Evolutionary conservation across 2,797 vertebrate genomes (phyloP).

Genomic region (Myotis myotis): DNA sequence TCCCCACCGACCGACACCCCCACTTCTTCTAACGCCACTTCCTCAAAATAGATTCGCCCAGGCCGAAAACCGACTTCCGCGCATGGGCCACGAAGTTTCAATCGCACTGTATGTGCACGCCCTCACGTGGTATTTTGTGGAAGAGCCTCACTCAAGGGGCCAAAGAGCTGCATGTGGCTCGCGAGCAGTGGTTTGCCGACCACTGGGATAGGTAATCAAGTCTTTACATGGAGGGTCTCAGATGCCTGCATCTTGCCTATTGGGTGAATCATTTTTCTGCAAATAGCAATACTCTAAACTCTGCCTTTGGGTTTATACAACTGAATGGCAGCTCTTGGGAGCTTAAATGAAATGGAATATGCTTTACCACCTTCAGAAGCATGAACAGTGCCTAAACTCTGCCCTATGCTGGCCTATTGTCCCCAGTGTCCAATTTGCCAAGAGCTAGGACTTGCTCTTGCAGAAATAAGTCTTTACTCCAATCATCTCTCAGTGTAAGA

Average conservation of each 20-base stretch:
- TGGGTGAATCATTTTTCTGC: neutral
- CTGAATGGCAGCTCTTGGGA: neutral
- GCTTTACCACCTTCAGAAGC: neutral
- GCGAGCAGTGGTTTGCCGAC: fast-evolving
- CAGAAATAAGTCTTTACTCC: neutral
- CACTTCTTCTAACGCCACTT: no score
- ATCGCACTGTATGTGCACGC: no score
- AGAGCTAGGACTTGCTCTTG: neutral
- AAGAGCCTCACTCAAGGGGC: no score
- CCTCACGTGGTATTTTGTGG: no score
- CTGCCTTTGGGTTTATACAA: neutral
- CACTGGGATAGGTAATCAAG: neutral
- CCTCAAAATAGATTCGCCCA: no score
- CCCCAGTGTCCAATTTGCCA: neutral
- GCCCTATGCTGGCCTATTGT: neutral
- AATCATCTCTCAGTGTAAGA: neutral
- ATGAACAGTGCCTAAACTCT: neutral
- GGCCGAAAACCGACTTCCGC: no score
- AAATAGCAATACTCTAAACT: neutral
- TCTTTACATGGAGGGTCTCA: neutral
- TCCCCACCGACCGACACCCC: fast-evolving
- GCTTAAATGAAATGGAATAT: neutral
- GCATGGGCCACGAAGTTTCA: no score
- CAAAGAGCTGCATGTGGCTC: no score
- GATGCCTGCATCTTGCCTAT: neutral